Evolutionary conservation across 2,113 vertebrate species (phyloP), one percentile per base, ranked within the genome.

Genomic region (Monopterus albus): DNA sequence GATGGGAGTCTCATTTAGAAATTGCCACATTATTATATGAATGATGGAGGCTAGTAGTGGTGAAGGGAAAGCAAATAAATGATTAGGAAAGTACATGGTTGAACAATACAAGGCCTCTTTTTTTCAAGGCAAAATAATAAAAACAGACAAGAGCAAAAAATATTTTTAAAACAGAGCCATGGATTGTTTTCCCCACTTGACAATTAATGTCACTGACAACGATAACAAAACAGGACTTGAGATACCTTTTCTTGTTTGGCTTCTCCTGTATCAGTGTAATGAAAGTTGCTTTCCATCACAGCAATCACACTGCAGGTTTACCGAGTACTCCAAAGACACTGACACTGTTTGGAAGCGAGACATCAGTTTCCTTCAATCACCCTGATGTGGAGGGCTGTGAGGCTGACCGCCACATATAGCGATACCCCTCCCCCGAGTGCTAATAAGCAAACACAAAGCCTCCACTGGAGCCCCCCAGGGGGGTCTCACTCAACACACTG

Each of bases 301-400:
- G 71, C 67, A 73, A 79, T 83, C 86, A 12, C 83, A 73, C 79
- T 67, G 82, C 81, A 52, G 79, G 79, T 73, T 66, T 21, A 43
- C 64, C 4, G 65, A 64, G 66, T 7, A 3, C 66, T 59, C 47
- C 60, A 42, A 50, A 87, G 89, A 90, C 84, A 87, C 29, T 72
- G 87, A 91, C 87, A 81, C 80, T 78, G 58, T 78, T 70, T 91
- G 88, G 90, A 91, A 83, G 77, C 78, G 81, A 62, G 88, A 87
- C 87, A 88, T 82, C 68, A 23, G 63, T 79, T 79, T 68, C 81
- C 71, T 84, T 90, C 90, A 89, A 86, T 90, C 90, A 88, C 69
- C 47, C 78, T 83, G 83, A 78, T 75, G 75, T 72, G 81, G 61
- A 85, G 51, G 45, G 57, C 72, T 2, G 40, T 10, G 74, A 57